Percentiles rank a stretch among this genome's conserved stretches.
Conservation (phyloP, 2,888 invertebrate genomes). For the Alsophila aescularia region DNA sequence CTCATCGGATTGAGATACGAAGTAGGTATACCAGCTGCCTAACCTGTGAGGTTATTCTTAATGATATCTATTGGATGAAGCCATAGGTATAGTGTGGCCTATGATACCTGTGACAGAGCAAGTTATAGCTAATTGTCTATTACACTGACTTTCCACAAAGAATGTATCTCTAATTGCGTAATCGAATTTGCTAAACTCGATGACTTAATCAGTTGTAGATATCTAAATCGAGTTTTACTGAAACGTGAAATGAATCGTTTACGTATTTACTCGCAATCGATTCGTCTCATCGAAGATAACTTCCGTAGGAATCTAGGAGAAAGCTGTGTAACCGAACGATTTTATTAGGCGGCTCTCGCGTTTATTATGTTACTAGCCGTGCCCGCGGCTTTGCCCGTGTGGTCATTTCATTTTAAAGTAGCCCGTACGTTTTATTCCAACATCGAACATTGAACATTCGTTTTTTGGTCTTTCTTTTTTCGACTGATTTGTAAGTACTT, state of each 20-base stretch:
- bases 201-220: conserved; percentile 12
- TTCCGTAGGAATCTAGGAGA: conserved; percentile 42
- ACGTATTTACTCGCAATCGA: conserved; percentile 42
- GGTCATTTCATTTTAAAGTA: no score
- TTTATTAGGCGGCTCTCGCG: conserved; percentile 27
- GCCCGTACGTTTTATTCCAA: no score
- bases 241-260: conserved; percentile 55
- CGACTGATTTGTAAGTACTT: no score
- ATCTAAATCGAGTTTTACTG: conserved; percentile 39
- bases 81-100: no score
- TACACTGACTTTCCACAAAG: not conserved
- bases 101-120: no score
- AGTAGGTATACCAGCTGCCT: no score
- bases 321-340: conserved; percentile 39
- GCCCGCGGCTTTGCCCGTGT: no score
- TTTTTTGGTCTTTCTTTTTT: no score
- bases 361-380: conserved; percentile 30
- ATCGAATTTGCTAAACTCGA: conserved; percentile 13
- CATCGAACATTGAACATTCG: no score
- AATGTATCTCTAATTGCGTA: not conserved
- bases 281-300: conserved; percentile 47
- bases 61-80: no score
- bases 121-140: not conserved
- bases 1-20: no score
- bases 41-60: no score